A percentile compares a stretch with the other conserved stretches of the same genome.
phyloP scores from a whole-genome alignment of 2,113 vertebrate species.

The Triplophysa tibetana region DNA sequence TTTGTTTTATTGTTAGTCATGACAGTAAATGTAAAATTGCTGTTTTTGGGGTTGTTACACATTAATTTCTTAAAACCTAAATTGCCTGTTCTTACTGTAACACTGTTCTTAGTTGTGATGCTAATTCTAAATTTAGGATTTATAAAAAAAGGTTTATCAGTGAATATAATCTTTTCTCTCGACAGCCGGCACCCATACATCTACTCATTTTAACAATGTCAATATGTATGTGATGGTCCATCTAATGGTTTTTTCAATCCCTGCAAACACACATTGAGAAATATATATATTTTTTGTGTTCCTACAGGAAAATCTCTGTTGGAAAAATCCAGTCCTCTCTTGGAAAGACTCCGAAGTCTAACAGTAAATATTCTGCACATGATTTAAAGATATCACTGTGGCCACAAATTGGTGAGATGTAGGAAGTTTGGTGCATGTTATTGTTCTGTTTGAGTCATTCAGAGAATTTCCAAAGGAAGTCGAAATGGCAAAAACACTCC shows the following conservation, averaged over 20 bases:
- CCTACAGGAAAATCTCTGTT: slow-evolving; percentile 20
- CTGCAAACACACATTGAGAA: slow-evolving; percentile 8
- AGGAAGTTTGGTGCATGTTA: slow-evolving; percentile 16
- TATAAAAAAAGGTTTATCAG: background rate
- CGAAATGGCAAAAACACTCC: slow-evolving; percentile 43
- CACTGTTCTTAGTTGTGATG: background rate
- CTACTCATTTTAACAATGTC: background rate
- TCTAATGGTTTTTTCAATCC: slow-evolving; percentile 3
- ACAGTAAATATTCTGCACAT: background rate
- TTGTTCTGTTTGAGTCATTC: background rate
- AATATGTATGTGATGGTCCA: background rate
- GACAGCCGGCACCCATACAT: background rate
- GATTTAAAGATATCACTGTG: slow-evolving; percentile 13
- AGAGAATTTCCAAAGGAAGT: slow-evolving; percentile 15
- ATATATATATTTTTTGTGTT: background rate
- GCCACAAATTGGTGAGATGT: slow-evolving; percentile 26
- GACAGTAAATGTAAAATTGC: background rate
- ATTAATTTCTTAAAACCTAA: too few relatives aligned
- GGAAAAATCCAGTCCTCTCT: background rate
- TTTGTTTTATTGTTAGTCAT: background rate
- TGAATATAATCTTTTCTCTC: background rate
- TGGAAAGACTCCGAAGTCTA: background rate
- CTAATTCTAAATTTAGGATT: too few relatives aligned
- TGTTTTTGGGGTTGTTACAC: too few relatives aligned
- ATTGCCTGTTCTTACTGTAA: background rate